A percentile compares a stretch with the other conserved stretches of the same genome.
phyloP scores from a whole-genome alignment of 2,113 vertebrate species.

The Malaclemys terrapin region DNA sequence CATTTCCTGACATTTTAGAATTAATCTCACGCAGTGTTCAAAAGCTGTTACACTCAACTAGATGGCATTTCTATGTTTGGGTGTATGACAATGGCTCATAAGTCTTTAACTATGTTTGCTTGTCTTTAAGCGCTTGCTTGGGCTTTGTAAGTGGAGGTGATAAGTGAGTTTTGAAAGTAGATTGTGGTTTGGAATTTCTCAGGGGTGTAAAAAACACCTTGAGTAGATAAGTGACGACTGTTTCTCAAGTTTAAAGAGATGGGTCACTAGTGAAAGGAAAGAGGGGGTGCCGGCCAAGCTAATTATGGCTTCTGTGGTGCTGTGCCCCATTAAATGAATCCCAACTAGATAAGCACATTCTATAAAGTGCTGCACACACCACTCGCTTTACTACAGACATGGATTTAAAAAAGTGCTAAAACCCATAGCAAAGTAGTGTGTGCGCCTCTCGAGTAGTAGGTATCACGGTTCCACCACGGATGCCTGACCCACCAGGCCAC shows the following conservation, averaged over 20 bases:
- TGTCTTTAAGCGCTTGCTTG: not conserved
- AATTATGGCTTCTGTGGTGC: not conserved
- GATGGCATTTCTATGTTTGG: no score
- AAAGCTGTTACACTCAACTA: not conserved
- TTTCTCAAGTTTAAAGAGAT: not conserved
- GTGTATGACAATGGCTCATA: not conserved
- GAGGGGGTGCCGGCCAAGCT: not conserved
- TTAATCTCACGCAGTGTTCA: not conserved
- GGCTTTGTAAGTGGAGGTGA: not conserved
- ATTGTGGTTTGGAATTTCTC: not conserved
- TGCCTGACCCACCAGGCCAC: not conserved
- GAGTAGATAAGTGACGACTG: not conserved
- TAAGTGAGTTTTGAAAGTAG: not conserved
- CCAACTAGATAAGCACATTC: not conserved
- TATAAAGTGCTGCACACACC: not conserved
- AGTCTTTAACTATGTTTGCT: not conserved
- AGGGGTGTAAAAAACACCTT: not conserved
- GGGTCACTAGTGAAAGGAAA: not conserved
- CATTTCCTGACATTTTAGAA: not conserved
- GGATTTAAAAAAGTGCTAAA: not conserved
- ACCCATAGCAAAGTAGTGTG: not conserved
- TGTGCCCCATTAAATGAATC: not conserved
- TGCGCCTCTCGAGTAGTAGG: not conserved
- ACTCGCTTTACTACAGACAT: not conserved
- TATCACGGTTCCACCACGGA: not conserved